Evolutionary conservation across 1,140 invertebrate species (phyloP).

Genomic region (Drosophila santomea): DNA sequence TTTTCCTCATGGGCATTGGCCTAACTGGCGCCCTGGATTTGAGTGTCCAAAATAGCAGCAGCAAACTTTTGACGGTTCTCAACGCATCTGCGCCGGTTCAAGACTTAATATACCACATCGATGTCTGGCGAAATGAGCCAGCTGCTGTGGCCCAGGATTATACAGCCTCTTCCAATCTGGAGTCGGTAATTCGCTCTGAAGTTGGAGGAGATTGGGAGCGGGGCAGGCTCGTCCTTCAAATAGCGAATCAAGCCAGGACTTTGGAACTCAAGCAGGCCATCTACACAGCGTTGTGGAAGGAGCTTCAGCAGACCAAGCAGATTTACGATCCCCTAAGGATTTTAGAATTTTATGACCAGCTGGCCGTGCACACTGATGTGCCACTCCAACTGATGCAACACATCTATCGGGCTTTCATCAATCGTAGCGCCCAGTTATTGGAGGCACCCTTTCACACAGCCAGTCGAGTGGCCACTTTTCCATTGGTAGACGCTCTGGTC

Average conservation of each 20-base stretch:
- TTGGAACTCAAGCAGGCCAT: conserved; percentile 60
- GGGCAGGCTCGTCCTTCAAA: conserved; percentile 24
- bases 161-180: conserved; percentile 6
- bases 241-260: conserved; percentile 44
- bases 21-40: not conserved
- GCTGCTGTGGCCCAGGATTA: not conserved
- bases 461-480: conserved; percentile 49
- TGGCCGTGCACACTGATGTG: conserved; percentile 31
- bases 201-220: conserved; percentile 63
- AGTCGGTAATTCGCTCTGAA: conserved; percentile 61
- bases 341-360: conserved; percentile 50
- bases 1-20: conserved; percentile 7
- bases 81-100: conserved; percentile 32
- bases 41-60: conserved; percentile 8
- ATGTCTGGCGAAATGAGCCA: conserved; percentile 30
- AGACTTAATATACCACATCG: conserved; percentile 56
- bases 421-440: conserved; percentile 56
- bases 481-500: conserved; percentile 40
- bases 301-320: conserved; percentile 64
- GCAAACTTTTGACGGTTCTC: conserved; percentile 31
- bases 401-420: conserved; percentile 38
- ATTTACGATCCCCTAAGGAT: conserved; percentile 56
- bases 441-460: conserved; percentile 60
- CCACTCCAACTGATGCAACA: conserved; percentile 20
- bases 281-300: conserved; percentile 64